Percentiles rank a stretch among this genome's conserved stretches.
phyloP scores from a whole-genome alignment of 2,797 vertebrate genomes.

The Garrulus glandarius region DNA sequence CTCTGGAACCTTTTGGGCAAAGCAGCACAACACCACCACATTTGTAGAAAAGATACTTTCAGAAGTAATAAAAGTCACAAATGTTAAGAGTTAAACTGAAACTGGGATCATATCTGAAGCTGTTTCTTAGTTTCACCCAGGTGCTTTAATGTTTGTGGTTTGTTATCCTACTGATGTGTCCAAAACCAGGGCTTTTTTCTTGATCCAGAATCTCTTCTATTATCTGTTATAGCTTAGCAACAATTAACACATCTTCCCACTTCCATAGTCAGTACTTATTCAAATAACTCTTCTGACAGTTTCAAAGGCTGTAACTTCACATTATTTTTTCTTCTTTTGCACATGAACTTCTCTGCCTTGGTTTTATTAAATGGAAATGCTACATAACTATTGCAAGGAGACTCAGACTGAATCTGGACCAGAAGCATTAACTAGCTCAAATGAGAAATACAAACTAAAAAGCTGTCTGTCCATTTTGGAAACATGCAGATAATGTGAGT shows the following conservation, averaged over 20 bases:
- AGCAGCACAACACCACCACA: neutral
- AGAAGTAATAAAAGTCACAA: neutral
- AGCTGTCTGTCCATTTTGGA: constrained; percentile 68
- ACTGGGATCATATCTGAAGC: neutral
- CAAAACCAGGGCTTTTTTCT: neutral
- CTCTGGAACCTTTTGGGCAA: neutral
- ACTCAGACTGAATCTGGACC: neutral
- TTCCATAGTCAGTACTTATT: neutral
- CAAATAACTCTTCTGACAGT: neutral
- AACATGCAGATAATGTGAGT: constrained; percentile 78
- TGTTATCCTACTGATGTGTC: neutral
- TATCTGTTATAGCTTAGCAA: neutral
- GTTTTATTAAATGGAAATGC: constrained; percentile 50
- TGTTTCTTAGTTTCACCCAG: neutral
- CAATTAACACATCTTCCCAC: neutral
- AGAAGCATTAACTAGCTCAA: constrained; percentile 59
- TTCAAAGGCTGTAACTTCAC: neutral
- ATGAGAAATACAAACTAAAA: constrained; percentile 57
- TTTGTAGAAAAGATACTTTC: neutral
- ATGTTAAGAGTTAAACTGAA: neutral
- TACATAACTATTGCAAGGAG: neutral
- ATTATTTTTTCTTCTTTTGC: neutral
- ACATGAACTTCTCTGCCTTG: neutral
- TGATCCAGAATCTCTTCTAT: neutral
- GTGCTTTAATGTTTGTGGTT: neutral